Base-by-base conservation (phyloP, 1,140 invertebrate species). In the Agraylea sexmaculata region DNA sequence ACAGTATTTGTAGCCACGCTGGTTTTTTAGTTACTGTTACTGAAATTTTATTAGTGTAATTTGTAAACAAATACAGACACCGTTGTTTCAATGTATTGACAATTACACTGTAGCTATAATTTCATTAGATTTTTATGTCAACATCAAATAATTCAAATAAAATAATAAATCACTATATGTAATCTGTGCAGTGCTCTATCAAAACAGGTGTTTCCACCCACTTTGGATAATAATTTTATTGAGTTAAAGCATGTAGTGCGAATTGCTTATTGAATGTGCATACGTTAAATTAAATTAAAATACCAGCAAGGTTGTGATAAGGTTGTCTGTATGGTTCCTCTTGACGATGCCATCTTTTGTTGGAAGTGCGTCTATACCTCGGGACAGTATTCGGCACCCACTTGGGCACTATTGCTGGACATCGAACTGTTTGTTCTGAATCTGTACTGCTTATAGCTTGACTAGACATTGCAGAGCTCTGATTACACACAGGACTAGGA, bases 331-430 rank as follows among this genome's bases (percentile, higher is more conserved):
- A 43, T 8, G 25, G 18, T 30, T 49, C 47, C 12, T 49, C 47
- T 41, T 45, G 41, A 12, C 41, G 33, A 17, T 43, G 43, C n/a
- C 15, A 28, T 32, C 43, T 45, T 29, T 43, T 40, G 23, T 42
- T 36, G 15, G 41, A 18, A 6, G 23, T 45, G 23, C 41, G 29
- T 17, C 40, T 18, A 20, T 49, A 17, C 1, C 47, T 25, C 23
- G 40, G 37, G 18, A 50, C 49, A 18, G 50, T 51, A 42, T 47
- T 43, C 8, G 49, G 36, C 10, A 59, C 46, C 59, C 60, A 61
- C 12, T 53, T 50, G 4, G 61, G 61, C 23, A 61, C 60, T 27
- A 64, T 51, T 13, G 58, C 40, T 44, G 46, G 62, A 61, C 46
- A 64, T 45, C 49, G 57, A 40, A 35, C 56, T 49, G 43, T 40